Percentiles rank a stretch among this genome's conserved stretches.
Evolutionary conservation across 2,888 invertebrate species (phyloP).

Genomic region (Acanthosoma haemorrhoidale): DNA sequence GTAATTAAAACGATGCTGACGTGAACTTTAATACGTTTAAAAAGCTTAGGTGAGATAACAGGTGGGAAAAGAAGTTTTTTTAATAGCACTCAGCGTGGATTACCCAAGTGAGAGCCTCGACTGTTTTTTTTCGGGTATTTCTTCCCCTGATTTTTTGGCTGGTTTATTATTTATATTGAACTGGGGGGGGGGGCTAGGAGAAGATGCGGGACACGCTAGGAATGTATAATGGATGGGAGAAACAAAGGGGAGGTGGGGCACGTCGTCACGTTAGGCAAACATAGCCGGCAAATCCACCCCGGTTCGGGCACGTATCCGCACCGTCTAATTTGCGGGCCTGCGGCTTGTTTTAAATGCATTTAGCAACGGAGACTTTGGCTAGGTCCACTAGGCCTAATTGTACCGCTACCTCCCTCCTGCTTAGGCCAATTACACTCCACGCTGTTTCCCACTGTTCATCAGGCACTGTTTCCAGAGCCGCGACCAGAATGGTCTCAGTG

Average conservation of each 20-base stretch:
- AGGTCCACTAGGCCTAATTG: too few relatives aligned
- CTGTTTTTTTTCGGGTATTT: not conserved
- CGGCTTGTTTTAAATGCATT: constrained; percentile 18
- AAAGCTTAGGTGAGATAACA: too few relatives aligned
- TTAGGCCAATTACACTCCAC: not conserved
- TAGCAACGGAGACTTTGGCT: not conserved
- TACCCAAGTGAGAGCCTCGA: not conserved
- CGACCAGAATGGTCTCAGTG: too few relatives aligned
- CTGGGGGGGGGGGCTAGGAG: not conserved
- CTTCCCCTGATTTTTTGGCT: constrained; percentile 20
- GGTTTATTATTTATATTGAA: constrained; percentile 36
- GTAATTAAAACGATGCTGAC: too few relatives aligned
- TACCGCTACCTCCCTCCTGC: not conserved
- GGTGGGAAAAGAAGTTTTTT: too few relatives aligned
- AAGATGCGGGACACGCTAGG: constrained; percentile 1
- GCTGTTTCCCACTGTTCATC: too few relatives aligned
- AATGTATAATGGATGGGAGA: constrained; percentile 18
- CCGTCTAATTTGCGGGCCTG: not conserved
- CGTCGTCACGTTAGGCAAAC: constrained; percentile 11
- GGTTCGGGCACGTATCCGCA: not conserved
- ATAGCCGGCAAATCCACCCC: not conserved
- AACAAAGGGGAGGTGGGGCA: constrained; percentile 7
- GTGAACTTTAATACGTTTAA: too few relatives aligned
- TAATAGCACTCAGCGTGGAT: not conserved
- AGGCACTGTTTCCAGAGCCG: too few relatives aligned